These are phyloP conservation scores for Phaedon cochleariae DNA, from an alignment of 2,888 invertebrate species.

Conservation along the genomic window DNA sequence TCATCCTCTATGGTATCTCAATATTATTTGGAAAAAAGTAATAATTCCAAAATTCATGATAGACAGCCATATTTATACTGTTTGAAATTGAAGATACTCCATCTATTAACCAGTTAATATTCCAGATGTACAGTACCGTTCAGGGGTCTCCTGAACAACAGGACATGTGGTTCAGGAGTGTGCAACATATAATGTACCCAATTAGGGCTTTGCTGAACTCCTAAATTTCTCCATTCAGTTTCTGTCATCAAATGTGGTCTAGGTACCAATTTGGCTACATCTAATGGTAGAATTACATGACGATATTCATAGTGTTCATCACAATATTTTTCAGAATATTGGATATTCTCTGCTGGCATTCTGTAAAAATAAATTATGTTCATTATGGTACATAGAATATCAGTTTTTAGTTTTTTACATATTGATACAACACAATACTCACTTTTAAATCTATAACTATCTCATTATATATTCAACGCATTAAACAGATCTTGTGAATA, in stretches of 20 bases:
- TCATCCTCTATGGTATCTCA: too few relatives aligned
- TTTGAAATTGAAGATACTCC: too few relatives aligned
- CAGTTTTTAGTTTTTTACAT: not conserved
- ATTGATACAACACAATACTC: not conserved
- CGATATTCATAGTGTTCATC: slow-evolving; percentile 91
- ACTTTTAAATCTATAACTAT: not conserved
- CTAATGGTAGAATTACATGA: slow-evolving; percentile 89
- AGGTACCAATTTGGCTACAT: slow-evolving; percentile 85
- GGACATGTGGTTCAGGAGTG: slow-evolving; percentile 88
- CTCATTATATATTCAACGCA: not conserved
- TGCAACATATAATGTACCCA: slow-evolving; percentile 94
- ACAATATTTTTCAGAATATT: slow-evolving; percentile 90
- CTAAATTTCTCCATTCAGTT: slow-evolving; percentile 93
- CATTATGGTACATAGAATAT: not conserved
- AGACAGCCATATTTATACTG: too few relatives aligned
- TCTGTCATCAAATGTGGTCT: slow-evolving; percentile 93
- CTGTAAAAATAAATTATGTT: not conserved
- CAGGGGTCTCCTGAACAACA: slow-evolving; percentile 77
- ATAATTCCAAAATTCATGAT: too few relatives aligned
- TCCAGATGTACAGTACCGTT: slow-evolving; percentile 19
- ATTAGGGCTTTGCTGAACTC: slow-evolving; percentile 92
- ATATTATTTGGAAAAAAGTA: too few relatives aligned
- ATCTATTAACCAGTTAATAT: slow-evolving; percentile 8
- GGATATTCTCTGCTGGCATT: slow-evolving; percentile 68
- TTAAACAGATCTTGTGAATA: too few relatives aligned